These are phyloP conservation scores for Chrysina gloriosa DNA, from an alignment of 2,888 invertebrate species.

Conservation along the genomic window DNA sequence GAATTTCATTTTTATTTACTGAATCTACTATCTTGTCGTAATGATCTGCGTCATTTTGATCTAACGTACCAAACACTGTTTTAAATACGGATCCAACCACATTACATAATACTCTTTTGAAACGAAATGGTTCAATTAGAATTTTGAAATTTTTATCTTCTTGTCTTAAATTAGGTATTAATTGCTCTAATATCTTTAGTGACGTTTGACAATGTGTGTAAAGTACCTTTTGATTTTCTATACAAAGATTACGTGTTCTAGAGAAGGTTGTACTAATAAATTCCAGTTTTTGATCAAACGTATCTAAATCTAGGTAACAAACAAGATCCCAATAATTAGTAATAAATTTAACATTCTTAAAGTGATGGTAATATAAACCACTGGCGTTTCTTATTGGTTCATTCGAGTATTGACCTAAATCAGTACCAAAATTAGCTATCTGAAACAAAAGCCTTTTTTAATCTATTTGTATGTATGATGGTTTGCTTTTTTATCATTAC, in stretches of 20 bases:
- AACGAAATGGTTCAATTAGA: not conserved
- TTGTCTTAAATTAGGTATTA: conserved; percentile 10
- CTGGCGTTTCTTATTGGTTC: not conserved
- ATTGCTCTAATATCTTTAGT: not conserved
- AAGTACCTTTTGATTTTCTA: not conserved
- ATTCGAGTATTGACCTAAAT: not conserved
- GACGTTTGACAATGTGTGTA: not conserved
- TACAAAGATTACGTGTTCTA: not conserved
- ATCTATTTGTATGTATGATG: conserved; percentile 36
- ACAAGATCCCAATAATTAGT: conserved; percentile 1
- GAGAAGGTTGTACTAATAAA: not conserved
- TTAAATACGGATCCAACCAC: conserved; percentile 21
- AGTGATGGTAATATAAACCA: not conserved
- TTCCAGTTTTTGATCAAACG: conserved; percentile 8
- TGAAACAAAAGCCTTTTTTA: no score
- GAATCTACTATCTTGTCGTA: conserved; percentile 25
- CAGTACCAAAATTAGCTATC: not conserved
- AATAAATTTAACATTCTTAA: conserved; percentile 6
- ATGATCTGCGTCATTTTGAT: conserved; percentile 27
- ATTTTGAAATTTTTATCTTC: not conserved
- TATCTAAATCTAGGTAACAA: not conserved
- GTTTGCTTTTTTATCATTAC: conserved; percentile 22
- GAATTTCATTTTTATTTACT: no score
- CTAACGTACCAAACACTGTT: conserved; percentile 28
- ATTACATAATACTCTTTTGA: conserved; percentile 4